These are phyloP conservation scores for Ophthalmotilapia sp. DNA, from an alignment of 2,113 vertebrate species.

Conservation along the genomic window DNA sequence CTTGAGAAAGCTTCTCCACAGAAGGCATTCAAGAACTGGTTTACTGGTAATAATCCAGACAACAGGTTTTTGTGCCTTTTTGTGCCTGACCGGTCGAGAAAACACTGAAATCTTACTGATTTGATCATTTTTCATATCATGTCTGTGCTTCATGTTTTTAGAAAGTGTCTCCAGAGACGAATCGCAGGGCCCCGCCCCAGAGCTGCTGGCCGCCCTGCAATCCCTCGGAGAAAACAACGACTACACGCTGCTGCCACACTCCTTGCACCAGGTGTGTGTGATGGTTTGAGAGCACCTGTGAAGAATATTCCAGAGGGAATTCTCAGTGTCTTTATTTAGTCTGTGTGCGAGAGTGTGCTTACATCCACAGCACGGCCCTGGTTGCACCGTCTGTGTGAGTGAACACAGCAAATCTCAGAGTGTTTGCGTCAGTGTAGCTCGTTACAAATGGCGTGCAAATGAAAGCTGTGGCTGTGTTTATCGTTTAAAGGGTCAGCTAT, in stretches of 20 bases:
- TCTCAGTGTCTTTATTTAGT: slow-evolving; percentile 10
- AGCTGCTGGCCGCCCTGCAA: slow-evolving; percentile 80
- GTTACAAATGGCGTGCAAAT: neutral
- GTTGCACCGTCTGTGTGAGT: neutral
- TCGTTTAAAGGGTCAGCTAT: neutral
- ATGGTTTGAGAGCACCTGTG: neutral
- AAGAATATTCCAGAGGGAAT: slow-evolving; percentile 1
- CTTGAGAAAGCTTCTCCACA: neutral
- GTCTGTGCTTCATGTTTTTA: slow-evolving; percentile 34
- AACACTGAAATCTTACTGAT: neutral
- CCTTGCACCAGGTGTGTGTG: slow-evolving; percentile 86
- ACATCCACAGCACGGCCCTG: neutral
- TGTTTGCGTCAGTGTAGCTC: neutral
- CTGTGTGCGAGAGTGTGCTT: neutral
- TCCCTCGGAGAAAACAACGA: slow-evolving; percentile 78
- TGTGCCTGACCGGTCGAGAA: neutral
- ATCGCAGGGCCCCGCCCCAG: slow-evolving; percentile 43
- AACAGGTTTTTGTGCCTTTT: too few relatives aligned
- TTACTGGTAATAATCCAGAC: neutral
- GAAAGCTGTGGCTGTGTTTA: neutral
- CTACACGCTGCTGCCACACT: slow-evolving; percentile 82
- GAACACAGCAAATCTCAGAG: neutral
- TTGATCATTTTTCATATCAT: neutral
- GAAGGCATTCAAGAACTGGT: neutral
- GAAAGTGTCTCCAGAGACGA: slow-evolving; percentile 16